These are phyloP conservation scores for Caranx ignobilis DNA, from an alignment of 2,113 vertebrate species.

Conservation along the genomic window DNA sequence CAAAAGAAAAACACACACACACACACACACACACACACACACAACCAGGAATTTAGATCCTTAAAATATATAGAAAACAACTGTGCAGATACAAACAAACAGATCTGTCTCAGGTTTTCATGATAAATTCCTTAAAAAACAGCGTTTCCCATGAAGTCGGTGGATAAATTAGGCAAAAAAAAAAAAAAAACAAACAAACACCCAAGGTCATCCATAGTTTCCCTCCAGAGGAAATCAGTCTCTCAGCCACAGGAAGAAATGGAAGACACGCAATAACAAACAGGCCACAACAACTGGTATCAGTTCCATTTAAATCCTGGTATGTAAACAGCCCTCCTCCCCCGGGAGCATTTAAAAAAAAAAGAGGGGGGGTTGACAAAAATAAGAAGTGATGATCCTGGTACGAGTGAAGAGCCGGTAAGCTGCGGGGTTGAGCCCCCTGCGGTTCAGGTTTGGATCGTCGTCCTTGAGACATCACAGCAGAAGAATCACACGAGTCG, in stretches of 20 bases:
- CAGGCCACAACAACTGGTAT: slow-evolving; percentile 37
- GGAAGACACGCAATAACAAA: slow-evolving; percentile 49
- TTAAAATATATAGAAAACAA: slow-evolving; percentile 11
- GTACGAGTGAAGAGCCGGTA: slow-evolving; percentile 20
- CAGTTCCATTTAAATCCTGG: slow-evolving; percentile 10
- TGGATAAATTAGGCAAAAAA: neutral
- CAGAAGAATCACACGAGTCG: slow-evolving; percentile 29
- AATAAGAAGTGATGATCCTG: slow-evolving; percentile 50
- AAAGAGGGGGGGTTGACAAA: neutral
- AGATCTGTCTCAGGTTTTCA: neutral
- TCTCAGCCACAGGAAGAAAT: slow-evolving; percentile 41
- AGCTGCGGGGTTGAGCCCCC: neutral
- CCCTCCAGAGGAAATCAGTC: slow-evolving; percentile 38
- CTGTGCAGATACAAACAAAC: neutral
- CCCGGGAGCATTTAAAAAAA: neutral
- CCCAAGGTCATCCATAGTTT: slow-evolving; percentile 22
- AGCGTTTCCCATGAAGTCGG: slow-evolving; percentile 19
- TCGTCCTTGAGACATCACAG: slow-evolving; percentile 32
- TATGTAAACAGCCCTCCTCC: slow-evolving; percentile 54
- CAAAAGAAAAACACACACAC: slow-evolving; percentile 9
- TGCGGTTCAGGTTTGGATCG: slow-evolving; percentile 38
- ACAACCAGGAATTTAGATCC: neutral
- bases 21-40: too few species aligned
- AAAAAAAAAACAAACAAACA: neutral
- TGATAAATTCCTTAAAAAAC: neutral